phyloP scores from a whole-genome alignment of 2,113 vertebrate genomes.

The Podiceps cristatus region DNA sequence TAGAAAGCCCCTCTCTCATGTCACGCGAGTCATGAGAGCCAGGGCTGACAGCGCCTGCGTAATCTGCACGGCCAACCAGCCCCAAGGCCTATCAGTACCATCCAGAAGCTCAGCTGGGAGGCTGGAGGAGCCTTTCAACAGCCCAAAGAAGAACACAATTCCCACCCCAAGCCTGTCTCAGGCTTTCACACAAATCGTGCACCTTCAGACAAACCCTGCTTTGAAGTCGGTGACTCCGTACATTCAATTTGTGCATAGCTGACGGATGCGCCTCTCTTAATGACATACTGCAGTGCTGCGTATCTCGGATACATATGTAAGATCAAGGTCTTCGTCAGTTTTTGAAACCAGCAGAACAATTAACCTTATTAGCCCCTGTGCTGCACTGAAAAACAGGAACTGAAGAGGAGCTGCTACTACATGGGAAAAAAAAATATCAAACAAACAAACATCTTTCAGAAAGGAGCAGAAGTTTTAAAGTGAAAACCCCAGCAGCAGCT shows the following conservation, averaged over 20 bases:
- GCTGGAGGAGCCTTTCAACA: neutral
- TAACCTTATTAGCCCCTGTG: conserved; percentile 23
- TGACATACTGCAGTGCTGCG: accelerated
- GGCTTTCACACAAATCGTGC: neutral
- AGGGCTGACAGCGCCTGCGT: conserved; percentile 10
- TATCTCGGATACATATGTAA: neutral
- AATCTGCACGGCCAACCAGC: neutral
- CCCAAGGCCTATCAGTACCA: conserved; percentile 21
- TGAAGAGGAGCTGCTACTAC: neutral
- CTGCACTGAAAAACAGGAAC: conserved; percentile 10
- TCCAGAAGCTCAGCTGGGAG: conserved; percentile 19
- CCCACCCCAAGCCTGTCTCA: neutral
- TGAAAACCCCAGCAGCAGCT: neutral
- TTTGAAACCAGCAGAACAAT: neutral
- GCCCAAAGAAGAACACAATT: neutral
- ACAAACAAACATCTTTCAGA: neutral
- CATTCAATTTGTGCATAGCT: neutral
- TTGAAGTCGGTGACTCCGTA: neutral
- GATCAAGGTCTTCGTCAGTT: conserved; percentile 7
- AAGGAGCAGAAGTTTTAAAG: neutral
- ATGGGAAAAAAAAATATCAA: neutral
- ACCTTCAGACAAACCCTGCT: neutral
- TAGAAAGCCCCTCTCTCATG: neutral
- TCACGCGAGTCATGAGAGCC: neutral
- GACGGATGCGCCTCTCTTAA: neutral